Evolutionary conservation across 2,113 vertebrate genomes (phyloP).

Genomic region (Natator depressus): DNA sequence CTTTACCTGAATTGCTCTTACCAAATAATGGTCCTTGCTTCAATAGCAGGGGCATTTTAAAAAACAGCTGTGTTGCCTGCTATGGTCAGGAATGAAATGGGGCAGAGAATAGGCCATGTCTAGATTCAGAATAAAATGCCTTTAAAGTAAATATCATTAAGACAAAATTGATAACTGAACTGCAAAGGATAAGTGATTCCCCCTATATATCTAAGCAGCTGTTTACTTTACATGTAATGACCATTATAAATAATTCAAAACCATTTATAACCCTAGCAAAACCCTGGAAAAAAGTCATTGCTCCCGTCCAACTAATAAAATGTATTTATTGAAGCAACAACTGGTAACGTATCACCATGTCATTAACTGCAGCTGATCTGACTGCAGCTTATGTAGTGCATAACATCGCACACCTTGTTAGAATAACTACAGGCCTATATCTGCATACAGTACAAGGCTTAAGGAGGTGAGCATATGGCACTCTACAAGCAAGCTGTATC

Average conservation of each 20-base stretch:
- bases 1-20: not conserved
- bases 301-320: not conserved
- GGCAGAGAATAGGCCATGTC: not conserved
- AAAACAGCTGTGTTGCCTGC: not conserved
- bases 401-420: not conserved
- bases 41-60: not conserved
- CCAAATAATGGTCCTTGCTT: not conserved
- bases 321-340: not conserved
- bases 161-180: conserved; percentile 51
- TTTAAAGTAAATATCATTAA: conserved; percentile 5
- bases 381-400: not conserved
- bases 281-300: conserved; percentile 1
- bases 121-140: not conserved
- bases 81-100: fast-evolving
- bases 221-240: conserved; percentile 59
- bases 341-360: fast-evolving
- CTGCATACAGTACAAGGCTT: not conserved
- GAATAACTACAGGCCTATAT: not conserved
- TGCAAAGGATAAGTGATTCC: not conserved
- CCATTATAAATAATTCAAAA: conserved; percentile 56
- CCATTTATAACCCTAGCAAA: not conserved
- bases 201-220: conserved; percentile 36
- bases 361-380: not conserved
- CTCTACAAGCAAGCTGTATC: fast-evolving
- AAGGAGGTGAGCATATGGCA: fast-evolving